Evolutionary conservation across 2,888 invertebrate species (phyloP).

Genomic region (Oscheius sp.): DNA sequence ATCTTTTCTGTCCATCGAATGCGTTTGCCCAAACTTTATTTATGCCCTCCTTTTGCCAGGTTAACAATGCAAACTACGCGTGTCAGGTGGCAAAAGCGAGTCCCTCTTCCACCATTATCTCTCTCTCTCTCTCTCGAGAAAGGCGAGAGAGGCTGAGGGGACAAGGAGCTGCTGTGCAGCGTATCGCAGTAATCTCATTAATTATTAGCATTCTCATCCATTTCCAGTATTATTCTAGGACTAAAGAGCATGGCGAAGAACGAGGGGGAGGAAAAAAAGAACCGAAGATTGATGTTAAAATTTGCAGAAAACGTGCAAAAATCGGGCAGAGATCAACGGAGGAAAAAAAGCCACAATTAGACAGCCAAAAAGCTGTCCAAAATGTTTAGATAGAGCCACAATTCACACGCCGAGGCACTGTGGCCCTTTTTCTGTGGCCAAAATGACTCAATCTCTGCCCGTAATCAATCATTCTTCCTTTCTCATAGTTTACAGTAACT

Average conservation of each 20-base stretch:
- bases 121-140: too few species aligned
- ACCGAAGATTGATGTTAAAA: too few species aligned
- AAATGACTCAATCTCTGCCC: not conserved
- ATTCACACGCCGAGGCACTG: too few species aligned
- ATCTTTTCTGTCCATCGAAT: too few species aligned
- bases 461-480: not conserved
- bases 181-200: slow-evolving; percentile 24
- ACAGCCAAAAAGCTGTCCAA: not conserved
- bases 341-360: not conserved
- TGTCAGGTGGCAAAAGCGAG: slow-evolving; percentile 1
- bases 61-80: slow-evolving; percentile 14
- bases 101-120: too few species aligned
- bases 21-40: not conserved
- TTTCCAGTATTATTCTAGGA: slow-evolving; percentile 24
- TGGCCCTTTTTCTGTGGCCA: not conserved
- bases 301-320: too few species aligned
- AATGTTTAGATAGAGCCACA: not conserved
- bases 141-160: not conserved
- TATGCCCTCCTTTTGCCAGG: not conserved
- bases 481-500: too few species aligned
- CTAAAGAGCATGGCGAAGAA: too few species aligned
- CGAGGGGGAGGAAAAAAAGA: not conserved
- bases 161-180: not conserved
- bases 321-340: not conserved
- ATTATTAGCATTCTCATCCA: slow-evolving; percentile 19